These are phyloP conservation scores for Octopus bimaculoides DNA, from an alignment of 1,140 invertebrate genomes.

Conservation along the genomic window DNA sequence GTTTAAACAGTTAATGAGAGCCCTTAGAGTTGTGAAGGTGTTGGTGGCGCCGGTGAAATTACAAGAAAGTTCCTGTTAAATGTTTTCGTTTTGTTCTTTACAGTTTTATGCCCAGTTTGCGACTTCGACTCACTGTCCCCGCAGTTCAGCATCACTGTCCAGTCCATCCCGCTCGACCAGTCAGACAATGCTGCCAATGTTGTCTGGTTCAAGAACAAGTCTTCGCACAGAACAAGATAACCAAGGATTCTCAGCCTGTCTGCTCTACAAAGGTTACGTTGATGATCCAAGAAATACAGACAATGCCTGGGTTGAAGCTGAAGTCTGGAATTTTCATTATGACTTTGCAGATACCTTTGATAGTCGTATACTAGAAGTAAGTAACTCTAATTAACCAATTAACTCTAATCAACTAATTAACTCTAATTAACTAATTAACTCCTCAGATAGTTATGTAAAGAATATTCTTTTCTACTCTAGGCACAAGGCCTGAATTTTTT, in stretches of 20 bases:
- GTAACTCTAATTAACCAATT: background rate
- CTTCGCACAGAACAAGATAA: conserved; percentile 28
- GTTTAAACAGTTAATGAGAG: too few species aligned
- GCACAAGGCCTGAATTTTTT: too few species aligned
- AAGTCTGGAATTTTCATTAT: conserved; percentile 90
- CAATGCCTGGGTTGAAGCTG: conserved; percentile 97
- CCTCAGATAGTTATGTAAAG: too few species aligned
- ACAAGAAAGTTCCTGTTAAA: background rate
- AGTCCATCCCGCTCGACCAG: background rate
- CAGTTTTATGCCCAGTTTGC: conserved; percentile 49
- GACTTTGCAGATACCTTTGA: conserved; percentile 62
- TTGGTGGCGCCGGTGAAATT: too few species aligned
- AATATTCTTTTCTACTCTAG: too few species aligned
- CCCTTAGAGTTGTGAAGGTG: too few species aligned
- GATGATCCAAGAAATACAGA: conserved; percentile 92
- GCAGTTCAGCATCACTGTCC: conserved; percentile 14
- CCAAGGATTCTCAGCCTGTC: conserved; percentile 37
- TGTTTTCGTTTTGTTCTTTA: background rate
- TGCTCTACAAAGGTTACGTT: conserved; percentile 83
- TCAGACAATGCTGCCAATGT: background rate
- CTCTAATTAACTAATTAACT: too few species aligned
- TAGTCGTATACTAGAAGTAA: conserved; percentile 38
- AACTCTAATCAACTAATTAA: too few species aligned
- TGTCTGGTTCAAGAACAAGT: conserved; percentile 23
- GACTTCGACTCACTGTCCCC: background rate